Percentiles rank a stretch among this genome's conserved stretches.
phyloP scores from a whole-genome alignment of 2,113 vertebrate genomes.

The Salvelinus sp. region DNA sequence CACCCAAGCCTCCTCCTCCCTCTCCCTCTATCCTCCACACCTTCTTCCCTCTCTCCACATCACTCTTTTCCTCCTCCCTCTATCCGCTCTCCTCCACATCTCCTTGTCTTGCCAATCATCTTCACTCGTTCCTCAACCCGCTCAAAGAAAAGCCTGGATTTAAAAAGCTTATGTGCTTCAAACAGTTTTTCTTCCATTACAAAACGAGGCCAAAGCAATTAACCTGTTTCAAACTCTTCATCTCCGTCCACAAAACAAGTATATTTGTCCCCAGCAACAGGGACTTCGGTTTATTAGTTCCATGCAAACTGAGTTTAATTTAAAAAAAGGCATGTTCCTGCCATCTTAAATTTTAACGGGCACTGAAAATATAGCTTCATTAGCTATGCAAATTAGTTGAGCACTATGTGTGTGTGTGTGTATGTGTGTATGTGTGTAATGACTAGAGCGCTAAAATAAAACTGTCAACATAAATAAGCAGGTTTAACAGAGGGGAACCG shows the following conservation, averaged over 20 bases:
- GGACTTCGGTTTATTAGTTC: not conserved
- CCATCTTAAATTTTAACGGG: constrained; percentile 3
- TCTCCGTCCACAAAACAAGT: constrained; percentile 51
- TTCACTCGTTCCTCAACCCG: not conserved
- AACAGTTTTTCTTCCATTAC: not conserved
- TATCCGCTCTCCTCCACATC: not conserved
- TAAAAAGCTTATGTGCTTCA: not conserved
- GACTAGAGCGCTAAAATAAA: not conserved
- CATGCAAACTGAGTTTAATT: not conserved
- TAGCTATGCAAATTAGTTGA: not conserved
- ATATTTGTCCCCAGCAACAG: constrained; percentile 42
- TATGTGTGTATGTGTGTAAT: no score
- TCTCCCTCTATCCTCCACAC: not conserved
- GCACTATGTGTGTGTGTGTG: not conserved
- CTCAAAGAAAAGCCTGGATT: no score
- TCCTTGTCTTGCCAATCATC: not conserved
- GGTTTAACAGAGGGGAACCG: constrained; percentile 1
- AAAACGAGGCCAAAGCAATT: constrained; percentile 28
- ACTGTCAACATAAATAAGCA: constrained; percentile 3
- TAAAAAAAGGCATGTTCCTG: not conserved
- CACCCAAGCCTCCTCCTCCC: no score
- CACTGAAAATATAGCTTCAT: not conserved
- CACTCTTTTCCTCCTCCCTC: no score
- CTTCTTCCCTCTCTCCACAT: no score
- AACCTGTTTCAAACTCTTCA: constrained; percentile 59